A percentile compares a stretch with the other conserved stretches of the same genome.
Conservation (phyloP, 2,797 vertebrate genomes). For the Gobionotothen gibberifrons region DNA sequence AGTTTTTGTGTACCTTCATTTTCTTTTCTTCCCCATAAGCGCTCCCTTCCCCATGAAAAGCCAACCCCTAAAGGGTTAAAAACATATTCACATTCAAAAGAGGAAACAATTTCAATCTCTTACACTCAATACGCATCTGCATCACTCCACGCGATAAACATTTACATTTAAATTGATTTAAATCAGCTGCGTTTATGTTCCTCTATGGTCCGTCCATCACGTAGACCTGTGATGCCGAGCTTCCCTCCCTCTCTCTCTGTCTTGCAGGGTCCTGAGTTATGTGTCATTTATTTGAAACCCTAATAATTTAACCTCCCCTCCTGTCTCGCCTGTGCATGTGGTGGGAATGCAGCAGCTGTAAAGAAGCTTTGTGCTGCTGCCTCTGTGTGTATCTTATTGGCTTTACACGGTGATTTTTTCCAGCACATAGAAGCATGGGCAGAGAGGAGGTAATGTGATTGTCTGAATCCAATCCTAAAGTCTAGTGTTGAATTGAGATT, state of each 20-base stretch:
- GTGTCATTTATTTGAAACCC: conserved; percentile 86
- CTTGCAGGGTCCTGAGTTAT: conserved; percentile 80
- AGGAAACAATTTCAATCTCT: conserved; percentile 78
- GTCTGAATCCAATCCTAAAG: conserved; percentile 52
- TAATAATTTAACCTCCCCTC: conserved; percentile 82
- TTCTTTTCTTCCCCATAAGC: conserved; percentile 9
- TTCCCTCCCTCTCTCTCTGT: conserved; percentile 32
- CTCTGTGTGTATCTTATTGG: conserved; percentile 45
- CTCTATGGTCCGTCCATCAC: conserved; percentile 82
- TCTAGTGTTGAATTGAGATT: conserved; percentile 53
- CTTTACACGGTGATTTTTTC: conserved; percentile 46
- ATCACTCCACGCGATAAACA: conserved; percentile 83
- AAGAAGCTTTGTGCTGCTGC: conserved; percentile 42
- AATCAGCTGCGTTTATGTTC: conserved; percentile 83
- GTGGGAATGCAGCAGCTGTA: conserved; percentile 71
- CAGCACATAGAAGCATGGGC: conserved; percentile 48
- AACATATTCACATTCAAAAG: conserved; percentile 73
- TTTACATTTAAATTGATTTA: conserved; percentile 90
- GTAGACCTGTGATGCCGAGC: conserved; percentile 62
- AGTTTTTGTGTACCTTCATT: conserved; percentile 5
- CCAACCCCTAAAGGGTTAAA: conserved; percentile 52
- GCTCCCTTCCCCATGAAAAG: conserved; percentile 1
- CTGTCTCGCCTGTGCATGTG: conserved; percentile 59
- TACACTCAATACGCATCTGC: conserved; percentile 81
- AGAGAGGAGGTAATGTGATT: conserved; percentile 61